phyloP scores from a whole-genome alignment of 2,113 vertebrate species.

The Indri indri region DNA sequence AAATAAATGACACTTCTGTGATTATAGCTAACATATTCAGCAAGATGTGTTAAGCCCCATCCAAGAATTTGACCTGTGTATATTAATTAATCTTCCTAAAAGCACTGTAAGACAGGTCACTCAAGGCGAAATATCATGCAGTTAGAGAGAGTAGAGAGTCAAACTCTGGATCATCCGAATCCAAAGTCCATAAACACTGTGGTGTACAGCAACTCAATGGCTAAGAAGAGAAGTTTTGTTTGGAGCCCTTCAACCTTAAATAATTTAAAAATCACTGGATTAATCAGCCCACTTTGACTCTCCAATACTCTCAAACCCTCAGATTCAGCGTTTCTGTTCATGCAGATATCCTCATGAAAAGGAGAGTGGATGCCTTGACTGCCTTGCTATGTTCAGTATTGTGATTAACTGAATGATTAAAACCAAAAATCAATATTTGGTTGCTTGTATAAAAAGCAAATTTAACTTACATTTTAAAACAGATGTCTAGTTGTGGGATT shows the following conservation, averaged over 20 bases:
- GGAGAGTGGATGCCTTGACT: neutral
- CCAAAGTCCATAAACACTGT: neutral
- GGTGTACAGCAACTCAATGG: neutral
- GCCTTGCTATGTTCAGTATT: neutral
- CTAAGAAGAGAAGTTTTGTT: constrained; percentile 25
- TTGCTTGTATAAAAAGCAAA: neutral
- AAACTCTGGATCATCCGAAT: neutral
- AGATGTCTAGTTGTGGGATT: neutral
- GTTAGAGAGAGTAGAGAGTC: neutral
- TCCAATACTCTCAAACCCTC: neutral
- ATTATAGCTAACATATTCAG: neutral
- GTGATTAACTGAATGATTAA: neutral
- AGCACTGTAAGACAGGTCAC: neutral
- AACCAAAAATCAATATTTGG: neutral
- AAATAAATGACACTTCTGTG: neutral
- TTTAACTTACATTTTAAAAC: constrained; percentile 35
- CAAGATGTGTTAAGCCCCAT: neutral
- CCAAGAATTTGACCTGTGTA: neutral
- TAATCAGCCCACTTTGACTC: neutral
- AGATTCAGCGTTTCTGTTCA: constrained; percentile 45
- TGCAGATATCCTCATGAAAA: neutral
- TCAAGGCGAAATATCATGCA: neutral
- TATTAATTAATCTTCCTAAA: constrained; percentile 19
- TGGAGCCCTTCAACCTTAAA: neutral
- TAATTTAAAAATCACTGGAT: constrained; percentile 34